Base-by-base conservation (phyloP, 2,113 vertebrate genomes). In the Leptobrachium ailaonicum region DNA sequence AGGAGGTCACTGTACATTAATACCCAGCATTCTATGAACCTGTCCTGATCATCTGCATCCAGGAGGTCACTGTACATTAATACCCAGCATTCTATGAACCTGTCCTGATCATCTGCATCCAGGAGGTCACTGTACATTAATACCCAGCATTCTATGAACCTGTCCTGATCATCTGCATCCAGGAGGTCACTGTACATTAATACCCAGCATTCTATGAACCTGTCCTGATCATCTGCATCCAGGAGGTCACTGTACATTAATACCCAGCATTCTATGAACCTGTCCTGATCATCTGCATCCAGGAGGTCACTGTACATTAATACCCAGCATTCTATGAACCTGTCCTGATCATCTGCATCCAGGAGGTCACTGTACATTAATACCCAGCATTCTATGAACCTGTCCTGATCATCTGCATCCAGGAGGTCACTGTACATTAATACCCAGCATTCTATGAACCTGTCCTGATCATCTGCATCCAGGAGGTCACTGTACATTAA, bases 1-100 rank as follows among this genome's bases (percentile, higher is more conserved):
- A 67, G 74, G 20, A 68, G 47, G 41, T 54, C 13, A 42, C 47
- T 58, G 64, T 40, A 58, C 32, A 69, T 77, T 53, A 76, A 32
- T 50, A 50, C 0, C 47, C 47, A 50, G 8, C 47, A 50, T 8
- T 50, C 4, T 50, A 4, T 50, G 47, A 50, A 8, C 47, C 47
- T 50, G 47, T 50, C 47, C 47, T 50, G 47, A 8, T 50, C 47
- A 50, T 32, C 20, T 32, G 20, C 20, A 32, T 32, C 20, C 20
- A 8, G 47, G 47, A 8, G 47, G 47, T 50, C 47, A 50, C 4
- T 50, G 4, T 50, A 32, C 43, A 64, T 6, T 8, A 6, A 6
- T 44, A 45, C 56, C 5, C 32, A 58, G 12, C 2, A 12, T 11
- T 47, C 2, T 20, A 1, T 11, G 3, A 32, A 41, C 56, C 1